phyloP scores from a whole-genome alignment of 1,140 invertebrate species.

The Penaeus chinensis region DNA sequence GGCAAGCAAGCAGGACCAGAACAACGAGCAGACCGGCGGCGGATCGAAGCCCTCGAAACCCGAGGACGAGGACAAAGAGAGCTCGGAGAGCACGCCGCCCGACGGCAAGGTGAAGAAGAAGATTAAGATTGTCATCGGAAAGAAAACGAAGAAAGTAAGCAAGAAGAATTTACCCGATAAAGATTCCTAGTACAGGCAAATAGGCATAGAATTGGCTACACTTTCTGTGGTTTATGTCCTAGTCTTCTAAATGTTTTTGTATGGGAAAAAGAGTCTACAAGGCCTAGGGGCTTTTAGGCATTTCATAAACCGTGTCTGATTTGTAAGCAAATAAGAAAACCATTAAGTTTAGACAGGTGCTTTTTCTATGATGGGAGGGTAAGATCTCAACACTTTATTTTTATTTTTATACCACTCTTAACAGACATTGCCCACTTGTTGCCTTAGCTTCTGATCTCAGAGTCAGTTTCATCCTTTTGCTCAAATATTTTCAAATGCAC shows the following conservation, averaged over 20 bases:
- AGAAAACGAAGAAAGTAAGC: constrained; percentile 53
- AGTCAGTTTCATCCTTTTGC: too few species aligned
- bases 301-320: too few species aligned
- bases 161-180: constrained; percentile 50
- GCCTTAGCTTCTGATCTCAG: too few species aligned
- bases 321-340: too few species aligned
- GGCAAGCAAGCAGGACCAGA: background rate
- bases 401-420: too few species aligned
- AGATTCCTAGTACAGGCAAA: background rate
- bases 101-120: constrained; percentile 59
- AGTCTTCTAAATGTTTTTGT: background rate
- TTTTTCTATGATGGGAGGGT: too few species aligned
- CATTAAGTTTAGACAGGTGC: too few species aligned
- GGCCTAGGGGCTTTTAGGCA: too few species aligned
- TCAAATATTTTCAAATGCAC: too few species aligned
- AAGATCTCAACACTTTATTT: too few species aligned
- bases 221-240: background rate
- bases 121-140: constrained; percentile 63
- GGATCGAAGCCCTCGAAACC: background rate
- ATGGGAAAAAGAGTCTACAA: too few species aligned
- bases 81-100: constrained; percentile 26
- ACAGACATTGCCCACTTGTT: too few species aligned
- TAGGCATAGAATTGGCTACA: background rate
- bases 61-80: constrained; percentile 16
- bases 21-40: background rate